phyloP scores from a whole-genome alignment of 2,113 vertebrate species.

The Xiphophorus hellerii region DNA sequence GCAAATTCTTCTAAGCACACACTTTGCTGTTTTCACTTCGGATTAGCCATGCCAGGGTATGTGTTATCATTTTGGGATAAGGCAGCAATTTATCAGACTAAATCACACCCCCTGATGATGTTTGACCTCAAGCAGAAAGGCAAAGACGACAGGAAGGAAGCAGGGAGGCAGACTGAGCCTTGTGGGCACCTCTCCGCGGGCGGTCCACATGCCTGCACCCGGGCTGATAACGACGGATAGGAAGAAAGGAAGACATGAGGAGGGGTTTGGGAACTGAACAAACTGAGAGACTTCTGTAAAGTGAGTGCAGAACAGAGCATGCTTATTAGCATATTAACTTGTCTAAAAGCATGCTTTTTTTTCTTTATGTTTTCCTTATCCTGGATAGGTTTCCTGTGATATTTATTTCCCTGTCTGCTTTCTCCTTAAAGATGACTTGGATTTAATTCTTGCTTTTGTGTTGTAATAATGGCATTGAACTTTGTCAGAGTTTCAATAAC shows the following conservation, averaged over 20 bases:
- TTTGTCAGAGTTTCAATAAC: no score
- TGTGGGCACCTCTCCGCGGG: conserved; percentile 57
- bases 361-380: neutral
- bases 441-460: no score
- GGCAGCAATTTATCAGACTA: conserved; percentile 48
- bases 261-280: conserved; percentile 16
- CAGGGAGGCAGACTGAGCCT: conserved; percentile 52
- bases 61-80: conserved; percentile 31
- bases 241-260: conserved; percentile 40
- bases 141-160: conserved; percentile 52
- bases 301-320: neutral
- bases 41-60: conserved; percentile 6
- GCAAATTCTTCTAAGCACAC: conserved; percentile 10
- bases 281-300: conserved; percentile 9
- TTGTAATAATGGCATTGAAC: no score
- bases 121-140: conserved; percentile 60
- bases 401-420: neutral
- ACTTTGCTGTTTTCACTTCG: conserved; percentile 11
- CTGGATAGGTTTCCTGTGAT: neutral
- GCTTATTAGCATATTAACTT: neutral
- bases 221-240: conserved; percentile 64
- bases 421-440: no score
- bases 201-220: conserved; percentile 64
- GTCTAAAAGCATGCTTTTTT: neutral
- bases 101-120: conserved; percentile 57